Evolutionary conservation across 2,888 invertebrate species (phyloP).

Genomic region (Scaptomyza cyrtandrae): DNA sequence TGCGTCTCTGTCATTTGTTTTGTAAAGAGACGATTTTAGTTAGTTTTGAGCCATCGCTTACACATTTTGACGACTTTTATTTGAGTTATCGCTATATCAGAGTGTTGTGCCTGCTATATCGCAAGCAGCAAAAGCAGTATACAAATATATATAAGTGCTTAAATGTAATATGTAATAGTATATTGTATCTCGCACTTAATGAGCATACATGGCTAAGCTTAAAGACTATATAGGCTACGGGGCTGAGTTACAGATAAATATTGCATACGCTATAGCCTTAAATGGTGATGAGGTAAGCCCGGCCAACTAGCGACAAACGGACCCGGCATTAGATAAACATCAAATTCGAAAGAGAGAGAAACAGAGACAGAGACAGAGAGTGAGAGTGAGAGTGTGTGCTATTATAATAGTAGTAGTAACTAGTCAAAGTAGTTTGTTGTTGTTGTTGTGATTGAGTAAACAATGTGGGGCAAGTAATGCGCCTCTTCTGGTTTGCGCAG

Average conservation of each 20-base stretch:
- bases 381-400: not conserved
- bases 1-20: conserved; percentile 20
- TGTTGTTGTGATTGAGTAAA: conserved; percentile 26
- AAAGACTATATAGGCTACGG: conserved; percentile 59
- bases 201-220: conserved; percentile 66
- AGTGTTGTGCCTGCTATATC: conserved; percentile 53
- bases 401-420: conserved; percentile 13
- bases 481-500: conserved; percentile 3
- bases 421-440: not conserved
- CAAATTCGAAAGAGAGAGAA: conserved; percentile 28
- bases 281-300: conserved; percentile 82
- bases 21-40: conserved; percentile 22
- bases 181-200: conserved; percentile 44
- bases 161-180: conserved; percentile 21
- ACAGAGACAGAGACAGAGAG: not conserved
- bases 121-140: conserved; percentile 56
- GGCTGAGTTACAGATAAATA: conserved; percentile 70
- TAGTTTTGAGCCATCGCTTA: conserved; percentile 39
- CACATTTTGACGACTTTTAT: conserved; percentile 22
- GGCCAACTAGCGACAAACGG: conserved; percentile 51
- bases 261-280: conserved; percentile 82
- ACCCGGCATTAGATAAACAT: conserved; percentile 66
- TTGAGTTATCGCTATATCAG: conserved; percentile 32
- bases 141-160: conserved; percentile 21
- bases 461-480: conserved; percentile 52